phyloP scores from a whole-genome alignment of 2,113 vertebrate species.

The Echinops telfairi region DNA sequence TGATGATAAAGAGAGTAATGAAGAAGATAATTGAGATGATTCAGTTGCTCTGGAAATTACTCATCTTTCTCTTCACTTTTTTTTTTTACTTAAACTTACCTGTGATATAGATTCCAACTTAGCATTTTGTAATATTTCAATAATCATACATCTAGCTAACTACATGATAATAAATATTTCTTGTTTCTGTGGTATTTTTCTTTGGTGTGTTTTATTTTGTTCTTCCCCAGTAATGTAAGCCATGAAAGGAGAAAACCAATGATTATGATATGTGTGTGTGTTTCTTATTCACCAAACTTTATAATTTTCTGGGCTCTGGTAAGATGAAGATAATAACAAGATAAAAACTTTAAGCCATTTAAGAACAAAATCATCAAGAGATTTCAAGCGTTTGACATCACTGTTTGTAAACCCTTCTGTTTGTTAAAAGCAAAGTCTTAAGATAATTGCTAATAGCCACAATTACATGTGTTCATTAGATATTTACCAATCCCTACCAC shows the following conservation, averaged over 20 bases:
- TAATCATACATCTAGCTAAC: not conserved
- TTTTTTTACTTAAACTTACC: not conserved
- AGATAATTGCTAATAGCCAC: constrained; percentile 69
- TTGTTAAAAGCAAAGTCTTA: constrained; percentile 61
- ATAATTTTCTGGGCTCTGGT: not conserved
- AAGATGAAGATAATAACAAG: not conserved
- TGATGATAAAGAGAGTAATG: not conserved
- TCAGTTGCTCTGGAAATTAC: not conserved
- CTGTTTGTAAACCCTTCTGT: constrained; percentile 60
- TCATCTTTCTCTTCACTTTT: not conserved
- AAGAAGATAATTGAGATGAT: constrained; percentile 9
- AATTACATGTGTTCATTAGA: constrained; percentile 84
- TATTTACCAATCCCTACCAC: constrained; percentile 70
- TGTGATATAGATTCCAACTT: not conserved
- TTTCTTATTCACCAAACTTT: not conserved
- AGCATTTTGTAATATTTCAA: not conserved
- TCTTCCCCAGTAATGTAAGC: constrained; percentile 1
- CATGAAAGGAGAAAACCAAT: not conserved
- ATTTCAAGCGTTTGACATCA: constrained; percentile 74
- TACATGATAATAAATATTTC: not conserved
- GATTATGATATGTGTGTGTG: not conserved
- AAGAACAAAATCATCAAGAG: constrained; percentile 60
- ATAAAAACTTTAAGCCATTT: constrained; percentile 33
- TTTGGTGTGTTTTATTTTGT: constrained; percentile 21
- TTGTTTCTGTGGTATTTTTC: not conserved